Evolutionary conservation across 1,140 invertebrate genomes (phyloP), one percentile per base, ranked within the genome.

Genomic region (Fopius arisanus): DNA sequence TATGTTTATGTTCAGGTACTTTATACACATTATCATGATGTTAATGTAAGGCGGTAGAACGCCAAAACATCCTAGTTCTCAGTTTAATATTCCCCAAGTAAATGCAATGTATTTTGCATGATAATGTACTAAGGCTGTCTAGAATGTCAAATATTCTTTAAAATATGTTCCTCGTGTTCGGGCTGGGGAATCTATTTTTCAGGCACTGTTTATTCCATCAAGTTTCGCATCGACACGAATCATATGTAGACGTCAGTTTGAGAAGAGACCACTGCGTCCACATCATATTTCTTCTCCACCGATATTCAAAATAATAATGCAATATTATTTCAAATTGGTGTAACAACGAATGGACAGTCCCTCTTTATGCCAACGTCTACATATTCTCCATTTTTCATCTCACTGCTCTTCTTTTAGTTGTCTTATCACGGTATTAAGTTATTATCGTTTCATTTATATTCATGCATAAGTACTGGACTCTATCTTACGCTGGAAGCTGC

Each of bases 1-100:
- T 79, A n/a, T n/a, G 75, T 76, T 83, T 85, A 79, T 83, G 82
- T 80, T 88, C 86, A 88, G 86, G 86, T 88, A 88, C 86, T 84
- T 87, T 86, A 86, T 84, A 86, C 82, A 88, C 81, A 85, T 85
- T 82, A 84, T 85, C 80, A 82, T 85, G 78, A 80, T 77, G 29
- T 82, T 77, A 78, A 78, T 73, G 80, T 81, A 82, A 86, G 79
- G 79, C 78, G 80, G 79, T 77, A 65, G 19, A 31, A 14, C 29
- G 14, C 28, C 62, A 29, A 26, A 62, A 63, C 12, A 16, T 31
- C 12, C 28, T 62, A 37, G 3, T 1, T 28, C 21, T 28, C 14
- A 62, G 1, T 28, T 62, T 62, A 6, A 28, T 62, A 28, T 62
- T 3, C 28, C 12, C 28, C 54, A 62, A 62, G 54, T 62, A 62